A percentile compares a stretch with the other conserved stretches of the same genome.
phyloP scores from a whole-genome alignment of 2,888 invertebrate genomes.

The Salpingus planirostris region DNA sequence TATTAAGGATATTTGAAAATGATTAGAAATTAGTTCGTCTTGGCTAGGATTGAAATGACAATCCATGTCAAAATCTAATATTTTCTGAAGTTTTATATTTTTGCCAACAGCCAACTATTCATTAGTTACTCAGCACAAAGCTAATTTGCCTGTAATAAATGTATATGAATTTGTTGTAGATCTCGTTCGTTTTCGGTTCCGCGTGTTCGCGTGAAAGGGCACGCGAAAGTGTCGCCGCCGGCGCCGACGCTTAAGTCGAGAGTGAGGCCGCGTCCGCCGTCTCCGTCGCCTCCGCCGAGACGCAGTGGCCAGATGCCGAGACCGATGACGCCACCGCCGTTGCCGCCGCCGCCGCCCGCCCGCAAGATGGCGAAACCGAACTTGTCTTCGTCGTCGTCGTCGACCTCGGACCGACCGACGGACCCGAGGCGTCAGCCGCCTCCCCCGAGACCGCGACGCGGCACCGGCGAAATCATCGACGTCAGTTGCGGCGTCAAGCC shows the following conservation, averaged over 20 bases:
- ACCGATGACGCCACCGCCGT: constrained; percentile 44
- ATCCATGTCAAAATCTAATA: too few relatives aligned
- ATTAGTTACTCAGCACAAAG: too few relatives aligned
- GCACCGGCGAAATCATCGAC: constrained; percentile 40
- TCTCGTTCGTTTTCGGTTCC: constrained; percentile 53
- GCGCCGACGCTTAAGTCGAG: constrained; percentile 43
- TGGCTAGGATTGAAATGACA: too few relatives aligned
- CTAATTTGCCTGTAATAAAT: too few relatives aligned
- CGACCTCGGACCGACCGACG: constrained; percentile 34
- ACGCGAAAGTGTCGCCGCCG: constrained; percentile 27
- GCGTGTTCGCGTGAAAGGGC: constrained; percentile 40
- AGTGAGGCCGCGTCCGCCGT: constrained; percentile 45
- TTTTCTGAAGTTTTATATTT: too few relatives aligned
- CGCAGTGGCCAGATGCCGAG: constrained; percentile 48
- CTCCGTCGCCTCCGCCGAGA: constrained; percentile 43
- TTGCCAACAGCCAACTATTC: too few relatives aligned
- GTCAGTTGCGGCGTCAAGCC: constrained; percentile 46
- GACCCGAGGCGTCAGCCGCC: constrained; percentile 47
- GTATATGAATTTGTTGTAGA: constrained; percentile 31
- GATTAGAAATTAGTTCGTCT: too few relatives aligned
- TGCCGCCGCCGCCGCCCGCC: constrained; percentile 43
- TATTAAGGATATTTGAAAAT: too few relatives aligned
- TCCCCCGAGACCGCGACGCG: constrained; percentile 50
- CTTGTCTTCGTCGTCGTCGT: constrained; percentile 10
- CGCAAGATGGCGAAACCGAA: constrained; percentile 20